A percentile compares a stretch with the other conserved stretches of the same genome.
phyloP scores from a whole-genome alignment of 1,140 invertebrate species.

The Choristoneura fumiferana region DNA sequence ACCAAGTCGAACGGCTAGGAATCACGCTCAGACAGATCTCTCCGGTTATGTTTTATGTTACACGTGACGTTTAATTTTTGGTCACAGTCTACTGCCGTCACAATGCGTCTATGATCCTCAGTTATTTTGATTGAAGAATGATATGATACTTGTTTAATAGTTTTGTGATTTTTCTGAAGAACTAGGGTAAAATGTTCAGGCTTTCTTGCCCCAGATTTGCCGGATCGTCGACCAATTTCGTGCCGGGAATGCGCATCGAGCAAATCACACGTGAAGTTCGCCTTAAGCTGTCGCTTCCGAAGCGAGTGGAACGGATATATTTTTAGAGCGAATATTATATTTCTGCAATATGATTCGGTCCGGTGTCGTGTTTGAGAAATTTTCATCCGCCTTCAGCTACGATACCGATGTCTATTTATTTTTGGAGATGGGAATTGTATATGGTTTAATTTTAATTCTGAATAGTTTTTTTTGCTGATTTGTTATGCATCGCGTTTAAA shows the following conservation, averaged over 20 bases:
- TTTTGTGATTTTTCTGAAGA: conserved; percentile 24
- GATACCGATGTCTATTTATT: neutral
- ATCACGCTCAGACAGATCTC: neutral
- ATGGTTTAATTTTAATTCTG: too few relatives aligned
- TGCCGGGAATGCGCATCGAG: conserved; percentile 45
- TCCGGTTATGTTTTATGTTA: conserved; percentile 1
- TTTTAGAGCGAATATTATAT: conserved; percentile 56
- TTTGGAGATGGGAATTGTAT: conserved; percentile 20
- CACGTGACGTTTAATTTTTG: too few relatives aligned
- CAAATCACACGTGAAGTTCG: conserved; percentile 55
- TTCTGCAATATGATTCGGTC: conserved; percentile 36
- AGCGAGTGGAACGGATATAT: conserved; percentile 36
- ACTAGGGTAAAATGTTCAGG: conserved; percentile 48
- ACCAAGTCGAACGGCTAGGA: neutral
- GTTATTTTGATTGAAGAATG: conserved; percentile 10
- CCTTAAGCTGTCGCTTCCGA: conserved; percentile 52
- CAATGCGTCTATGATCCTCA: neutral
- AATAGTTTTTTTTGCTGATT: too few relatives aligned
- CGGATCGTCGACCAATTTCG: conserved; percentile 67
- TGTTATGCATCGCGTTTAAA: too few relatives aligned
- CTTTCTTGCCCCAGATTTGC: conserved; percentile 66
- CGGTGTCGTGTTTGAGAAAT: conserved; percentile 29
- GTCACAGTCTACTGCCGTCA: too few relatives aligned
- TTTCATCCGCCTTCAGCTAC: conserved; percentile 22
- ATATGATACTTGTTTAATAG: neutral